Percentiles rank a stretch among this genome's conserved stretches.
phyloP scores from a whole-genome alignment of 2,797 vertebrate species.

The Pseudochaenichthys georgianus region DNA sequence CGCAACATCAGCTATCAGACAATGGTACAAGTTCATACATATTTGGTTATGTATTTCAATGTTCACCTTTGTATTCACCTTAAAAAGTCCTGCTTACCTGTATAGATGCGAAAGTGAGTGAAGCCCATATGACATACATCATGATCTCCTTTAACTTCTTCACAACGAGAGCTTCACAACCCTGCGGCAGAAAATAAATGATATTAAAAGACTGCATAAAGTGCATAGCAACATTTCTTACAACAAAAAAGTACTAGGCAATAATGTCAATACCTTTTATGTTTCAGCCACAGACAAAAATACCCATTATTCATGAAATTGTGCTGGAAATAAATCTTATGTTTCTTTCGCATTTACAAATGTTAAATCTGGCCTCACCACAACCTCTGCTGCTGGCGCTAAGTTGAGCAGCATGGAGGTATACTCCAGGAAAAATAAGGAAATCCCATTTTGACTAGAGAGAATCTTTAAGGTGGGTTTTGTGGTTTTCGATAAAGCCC shows the following conservation, averaged over 20 bases:
- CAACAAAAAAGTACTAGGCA: not conserved
- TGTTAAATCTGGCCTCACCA: too few species aligned
- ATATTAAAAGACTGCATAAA: not conserved
- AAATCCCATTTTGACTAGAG: too few species aligned
- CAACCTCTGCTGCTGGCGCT: too few species aligned
- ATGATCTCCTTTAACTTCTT: conserved; percentile 98
- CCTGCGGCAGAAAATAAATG: conserved; percentile 71
- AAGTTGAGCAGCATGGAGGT: too few species aligned
- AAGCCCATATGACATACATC: conserved; percentile 99
- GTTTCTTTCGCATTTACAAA: too few species aligned
- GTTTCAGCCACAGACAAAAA: not conserved
- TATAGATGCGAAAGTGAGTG: conserved; percentile 95
- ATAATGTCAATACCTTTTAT: not conserved
- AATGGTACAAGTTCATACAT: not conserved
- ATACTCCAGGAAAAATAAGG: too few species aligned
- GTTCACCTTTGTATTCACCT: not conserved
- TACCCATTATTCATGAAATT: too few species aligned
- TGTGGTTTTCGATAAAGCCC: not conserved
- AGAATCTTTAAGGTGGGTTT: too few species aligned
- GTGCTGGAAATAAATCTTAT: too few species aligned
- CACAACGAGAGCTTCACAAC: conserved; percentile 95
- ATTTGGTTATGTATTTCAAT: not conserved
- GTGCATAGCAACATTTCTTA: not conserved
- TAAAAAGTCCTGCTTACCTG: conserved; percentile 85
- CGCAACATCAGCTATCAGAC: too few species aligned